A percentile compares a stretch with the other conserved stretches of the same genome.
These are phyloP conservation scores for Himantopus leucocephalus DNA, from an alignment of 2,113 vertebrate genomes.

Conservation along the genomic window DNA sequence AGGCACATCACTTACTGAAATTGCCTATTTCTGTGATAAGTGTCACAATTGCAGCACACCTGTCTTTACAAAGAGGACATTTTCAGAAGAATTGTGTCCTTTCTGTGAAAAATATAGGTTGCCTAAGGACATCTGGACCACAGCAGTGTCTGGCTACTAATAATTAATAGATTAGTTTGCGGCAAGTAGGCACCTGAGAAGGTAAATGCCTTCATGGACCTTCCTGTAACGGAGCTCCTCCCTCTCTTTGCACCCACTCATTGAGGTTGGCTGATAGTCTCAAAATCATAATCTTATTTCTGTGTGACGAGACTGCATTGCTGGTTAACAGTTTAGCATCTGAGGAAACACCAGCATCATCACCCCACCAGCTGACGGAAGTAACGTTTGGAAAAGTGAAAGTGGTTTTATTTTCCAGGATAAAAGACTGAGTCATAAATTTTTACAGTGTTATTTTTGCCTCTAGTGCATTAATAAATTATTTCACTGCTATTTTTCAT, in stretches of 20 bases:
- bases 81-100: not conserved
- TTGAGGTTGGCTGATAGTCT: not conserved
- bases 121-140: not conserved
- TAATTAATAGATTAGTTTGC: not conserved
- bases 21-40: not conserved
- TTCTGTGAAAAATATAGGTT: not conserved
- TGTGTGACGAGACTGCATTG: not conserved
- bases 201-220: not conserved
- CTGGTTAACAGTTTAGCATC: not conserved
- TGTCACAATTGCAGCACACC: not conserved
- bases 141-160: not conserved
- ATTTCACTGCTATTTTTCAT: not conserved
- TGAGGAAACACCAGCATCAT: not conserved
- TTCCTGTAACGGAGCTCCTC: not conserved
- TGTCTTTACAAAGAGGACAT: not conserved
- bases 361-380: not conserved
- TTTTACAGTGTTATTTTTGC: not conserved
- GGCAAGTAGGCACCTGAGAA: not conserved
- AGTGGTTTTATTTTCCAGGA: not conserved
- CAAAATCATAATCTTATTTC: not conserved
- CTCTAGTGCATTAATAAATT: not conserved
- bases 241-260: not conserved
- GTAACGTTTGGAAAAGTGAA: not conserved
- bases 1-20: not conserved
- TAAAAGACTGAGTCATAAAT: not conserved